Base-by-base conservation (phyloP, 2,888 invertebrate genomes). In the Lasioglossum calceatum region DNA sequence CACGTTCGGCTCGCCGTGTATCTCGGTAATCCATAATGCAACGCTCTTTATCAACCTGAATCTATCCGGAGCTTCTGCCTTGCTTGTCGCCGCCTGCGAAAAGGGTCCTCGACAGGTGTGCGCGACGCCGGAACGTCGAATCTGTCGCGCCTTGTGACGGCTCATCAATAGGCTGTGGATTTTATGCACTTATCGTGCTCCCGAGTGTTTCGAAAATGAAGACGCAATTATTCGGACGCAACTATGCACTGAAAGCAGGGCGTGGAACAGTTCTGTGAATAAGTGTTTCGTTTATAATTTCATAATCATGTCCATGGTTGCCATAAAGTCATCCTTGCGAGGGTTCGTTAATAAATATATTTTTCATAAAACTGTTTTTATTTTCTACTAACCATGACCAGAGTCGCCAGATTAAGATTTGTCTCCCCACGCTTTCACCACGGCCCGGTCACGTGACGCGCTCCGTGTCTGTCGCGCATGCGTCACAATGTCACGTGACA, bases 21-120 rank as follows among this genome's bases (percentile, higher is more conserved):
- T 91, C 89, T 84, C 77, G 86, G 82, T 88, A 88, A 89, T 92
- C 90, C 90, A 92, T 92, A 93, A 91, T 92, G 89, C 92, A 91
- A 90, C 86, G 89, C 87, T 90, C 87, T 92, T 93, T 92, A 92
- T 92, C 91, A 89, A 81, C 27, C 79, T 83, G 79, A 81, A 87
- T 87, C 82, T 76, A 87, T 23, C 64, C 79, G 72, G 77, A 73
- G 73, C 79, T 76, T 72, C 80, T 67, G 82, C 82, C 77, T 87
- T 83, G 86, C 83, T 83, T 87, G 81, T 86, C 73, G 77, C 86
- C 64, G 71, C 27, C 72, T n/a, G 27, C 44, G 44, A 85, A 84
- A 70, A 82, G 58, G 74, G 70, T 84, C 27, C 27, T 23, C 54
- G 44, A 27, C 54, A 19, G 19, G 47, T 23, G 32, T 4, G 72